Conservation (phyloP, 1,140 invertebrate genomes). For the Zophobas morio region DNA sequence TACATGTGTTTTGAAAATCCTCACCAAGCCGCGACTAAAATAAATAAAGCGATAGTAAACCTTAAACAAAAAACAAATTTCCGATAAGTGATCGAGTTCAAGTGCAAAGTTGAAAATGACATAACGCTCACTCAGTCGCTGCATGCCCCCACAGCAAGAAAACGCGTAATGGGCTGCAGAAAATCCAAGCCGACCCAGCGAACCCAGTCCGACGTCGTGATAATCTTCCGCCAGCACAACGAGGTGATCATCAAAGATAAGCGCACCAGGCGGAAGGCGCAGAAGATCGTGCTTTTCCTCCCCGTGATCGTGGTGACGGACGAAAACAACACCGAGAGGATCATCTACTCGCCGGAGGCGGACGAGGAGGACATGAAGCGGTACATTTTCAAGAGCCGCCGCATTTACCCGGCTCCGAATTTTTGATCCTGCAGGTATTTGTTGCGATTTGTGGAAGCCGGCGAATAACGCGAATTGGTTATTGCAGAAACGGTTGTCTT, state of each 20-base stretch:
- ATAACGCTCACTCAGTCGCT: slow-evolving; percentile 3
- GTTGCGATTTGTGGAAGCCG: not conserved
- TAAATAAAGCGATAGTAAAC: slow-evolving; percentile 24
- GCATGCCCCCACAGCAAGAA: not conserved
- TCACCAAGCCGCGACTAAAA: not conserved
- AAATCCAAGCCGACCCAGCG: slow-evolving; percentile 4
- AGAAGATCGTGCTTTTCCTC: slow-evolving; percentile 18
- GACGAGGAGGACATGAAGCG: slow-evolving; percentile 27
- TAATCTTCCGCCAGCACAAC: not conserved
- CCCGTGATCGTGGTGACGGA: slow-evolving; percentile 21
- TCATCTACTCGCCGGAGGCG: slow-evolving; percentile 4
- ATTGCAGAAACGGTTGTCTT: not conserved
- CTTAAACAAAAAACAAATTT: slow-evolving; percentile 3
- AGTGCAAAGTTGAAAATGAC: slow-evolving; percentile 33
- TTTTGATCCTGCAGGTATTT: slow-evolving; percentile 11
- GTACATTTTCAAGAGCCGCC: slow-evolving; percentile 8
- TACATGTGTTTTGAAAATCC: slow-evolving; percentile 1
- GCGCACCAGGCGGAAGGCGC: not conserved
- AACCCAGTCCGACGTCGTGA: slow-evolving; percentile 4
- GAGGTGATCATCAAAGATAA: not conserved
- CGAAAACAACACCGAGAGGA: slow-evolving; percentile 14
- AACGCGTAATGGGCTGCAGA: slow-evolving; percentile 2
- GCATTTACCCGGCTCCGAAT: not conserved
- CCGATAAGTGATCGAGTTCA: slow-evolving; percentile 17
- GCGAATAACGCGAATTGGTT: slow-evolving; percentile 1